Conservation (phyloP, 2,113 vertebrate species). For the Urocynchramus pylzowi region DNA sequence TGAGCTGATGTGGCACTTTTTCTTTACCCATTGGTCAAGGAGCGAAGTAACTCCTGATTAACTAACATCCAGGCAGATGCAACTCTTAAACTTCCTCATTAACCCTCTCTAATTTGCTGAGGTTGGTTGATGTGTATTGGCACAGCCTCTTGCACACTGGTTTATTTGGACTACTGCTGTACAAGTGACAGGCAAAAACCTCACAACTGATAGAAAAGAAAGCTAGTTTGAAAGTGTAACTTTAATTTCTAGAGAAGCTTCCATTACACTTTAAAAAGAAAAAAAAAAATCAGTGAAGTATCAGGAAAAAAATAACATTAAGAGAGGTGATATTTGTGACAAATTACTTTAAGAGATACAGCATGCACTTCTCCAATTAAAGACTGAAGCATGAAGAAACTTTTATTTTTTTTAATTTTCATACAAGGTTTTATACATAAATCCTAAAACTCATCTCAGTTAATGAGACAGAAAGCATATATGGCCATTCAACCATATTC, state of each 20-base stretch:
- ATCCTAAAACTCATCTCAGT: not conserved
- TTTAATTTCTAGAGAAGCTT: not conserved
- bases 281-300: not conserved
- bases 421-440: not conserved
- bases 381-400: not conserved
- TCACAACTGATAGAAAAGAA: not conserved
- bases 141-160: not conserved
- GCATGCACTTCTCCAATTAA: not conserved
- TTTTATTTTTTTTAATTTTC: not conserved
- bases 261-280: not conserved
- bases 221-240: not conserved
- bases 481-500: not conserved
- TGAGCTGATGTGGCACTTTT: not conserved
- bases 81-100: not conserved
- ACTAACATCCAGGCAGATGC: not conserved
- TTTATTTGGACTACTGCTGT: not conserved
- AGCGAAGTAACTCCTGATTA: slow-evolving; percentile 3
- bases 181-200: not conserved
- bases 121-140: not conserved
- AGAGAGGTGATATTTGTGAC: not conserved
- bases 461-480: not conserved
- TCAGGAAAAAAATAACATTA: not conserved
- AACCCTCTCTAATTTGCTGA: not conserved
- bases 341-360: not conserved
- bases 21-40: not conserved